A percentile compares a stretch with the other conserved stretches of the same genome.
phyloP scores from a whole-genome alignment of 2,113 vertebrate species.

The Leptobrachium ailaonicum region DNA sequence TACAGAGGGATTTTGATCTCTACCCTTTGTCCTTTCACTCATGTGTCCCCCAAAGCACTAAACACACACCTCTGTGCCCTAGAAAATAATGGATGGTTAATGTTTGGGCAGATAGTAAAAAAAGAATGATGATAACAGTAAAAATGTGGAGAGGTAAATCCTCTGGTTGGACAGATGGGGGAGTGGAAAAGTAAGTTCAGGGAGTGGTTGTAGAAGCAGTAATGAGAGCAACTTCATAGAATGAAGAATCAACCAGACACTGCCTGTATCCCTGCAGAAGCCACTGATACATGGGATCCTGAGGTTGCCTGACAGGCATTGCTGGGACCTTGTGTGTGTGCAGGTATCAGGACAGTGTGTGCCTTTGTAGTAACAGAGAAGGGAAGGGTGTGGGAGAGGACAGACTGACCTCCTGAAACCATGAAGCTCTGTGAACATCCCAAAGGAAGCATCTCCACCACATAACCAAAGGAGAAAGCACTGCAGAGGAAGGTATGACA shows the following conservation, averaged over 20 bases:
- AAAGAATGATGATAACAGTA: constrained; percentile 11
- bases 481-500: constrained; percentile 46
- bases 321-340: constrained; percentile 1
- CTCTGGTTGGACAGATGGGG: constrained; percentile 31
- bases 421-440: constrained; percentile 11
- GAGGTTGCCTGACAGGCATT: neutral
- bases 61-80: constrained; percentile 4
- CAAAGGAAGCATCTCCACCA: constrained; percentile 22
- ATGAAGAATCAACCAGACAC: constrained; percentile 34
- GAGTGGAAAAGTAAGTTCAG: constrained; percentile 43
- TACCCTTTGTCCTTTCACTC: constrained; percentile 38
- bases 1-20: constrained; percentile 5
- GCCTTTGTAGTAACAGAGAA: neutral
- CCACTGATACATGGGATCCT: constrained; percentile 12
- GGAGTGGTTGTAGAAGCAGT: constrained; percentile 37
- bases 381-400: neutral
- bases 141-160: constrained; percentile 29
- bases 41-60: constrained; percentile 35
- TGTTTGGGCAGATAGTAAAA: neutral
- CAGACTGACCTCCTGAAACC: neutral
- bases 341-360: constrained; percentile 21
- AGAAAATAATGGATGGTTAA: neutral
- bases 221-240: constrained; percentile 34
- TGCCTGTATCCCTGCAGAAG: constrained; percentile 17
- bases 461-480: constrained; percentile 18